Conservation (phyloP, 2,797 vertebrate species). For the Chloroceryle amazona region DNA sequence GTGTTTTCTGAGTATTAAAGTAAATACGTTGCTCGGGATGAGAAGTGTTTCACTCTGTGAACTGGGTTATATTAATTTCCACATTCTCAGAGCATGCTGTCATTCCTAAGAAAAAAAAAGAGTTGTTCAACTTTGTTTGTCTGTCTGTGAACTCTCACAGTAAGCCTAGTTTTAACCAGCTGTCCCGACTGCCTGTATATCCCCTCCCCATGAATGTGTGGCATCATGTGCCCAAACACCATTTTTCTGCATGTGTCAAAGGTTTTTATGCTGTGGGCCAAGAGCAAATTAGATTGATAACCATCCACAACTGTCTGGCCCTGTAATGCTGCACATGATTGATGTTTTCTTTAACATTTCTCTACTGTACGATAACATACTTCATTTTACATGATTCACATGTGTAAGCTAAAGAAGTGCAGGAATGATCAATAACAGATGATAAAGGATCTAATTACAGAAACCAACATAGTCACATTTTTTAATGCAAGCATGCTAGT, state of each 20-base stretch:
- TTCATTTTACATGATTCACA: conserved; percentile 6
- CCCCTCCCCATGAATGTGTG: background rate
- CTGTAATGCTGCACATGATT: background rate
- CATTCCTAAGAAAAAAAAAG: conserved; percentile 46
- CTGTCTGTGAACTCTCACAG: background rate
- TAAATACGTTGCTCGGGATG: background rate
- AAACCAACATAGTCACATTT: conserved; percentile 37
- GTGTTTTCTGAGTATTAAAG: background rate
- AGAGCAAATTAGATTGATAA: background rate
- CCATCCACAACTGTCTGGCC: background rate
- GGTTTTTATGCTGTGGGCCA: background rate
- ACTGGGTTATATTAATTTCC: background rate
- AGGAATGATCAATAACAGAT: conserved; percentile 46
- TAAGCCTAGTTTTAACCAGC: background rate
- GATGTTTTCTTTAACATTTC: background rate
- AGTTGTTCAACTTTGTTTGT: background rate
- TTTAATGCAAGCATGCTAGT: conserved; percentile 21
- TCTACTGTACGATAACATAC: background rate
- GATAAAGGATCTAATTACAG: conserved; percentile 37
- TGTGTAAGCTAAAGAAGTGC: conserved; percentile 19
- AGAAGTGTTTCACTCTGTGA: background rate
- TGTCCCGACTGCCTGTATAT: background rate
- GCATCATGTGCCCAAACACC: background rate
- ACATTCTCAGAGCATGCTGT: conserved; percentile 8
- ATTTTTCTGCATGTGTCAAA: background rate